Evolutionary conservation across 1,140 invertebrate species (phyloP).

Genomic region (Littorina saxatilis): DNA sequence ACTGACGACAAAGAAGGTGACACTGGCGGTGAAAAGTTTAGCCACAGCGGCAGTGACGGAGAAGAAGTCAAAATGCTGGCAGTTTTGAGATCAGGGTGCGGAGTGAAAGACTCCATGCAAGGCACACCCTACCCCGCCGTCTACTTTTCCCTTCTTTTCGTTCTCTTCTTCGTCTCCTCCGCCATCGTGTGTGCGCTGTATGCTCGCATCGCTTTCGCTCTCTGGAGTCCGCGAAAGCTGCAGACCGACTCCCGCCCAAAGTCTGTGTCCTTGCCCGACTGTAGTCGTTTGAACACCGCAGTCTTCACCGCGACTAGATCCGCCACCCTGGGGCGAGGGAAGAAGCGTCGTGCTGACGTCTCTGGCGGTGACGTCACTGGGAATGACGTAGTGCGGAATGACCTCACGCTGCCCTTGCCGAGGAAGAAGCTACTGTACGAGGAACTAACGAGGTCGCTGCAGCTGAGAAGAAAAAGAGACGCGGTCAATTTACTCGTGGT

Average conservation of each 20-base stretch:
- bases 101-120: slow-evolving; percentile 34
- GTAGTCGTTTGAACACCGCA: slow-evolving; percentile 15
- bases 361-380: background rate
- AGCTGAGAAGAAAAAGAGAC: background rate
- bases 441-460: slow-evolving; percentile 28
- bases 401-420: background rate
- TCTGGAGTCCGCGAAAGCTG: slow-evolving; percentile 39
- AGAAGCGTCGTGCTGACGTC: too few relatives aligned
- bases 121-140: slow-evolving; percentile 21
- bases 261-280: slow-evolving; percentile 23
- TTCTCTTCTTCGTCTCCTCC: slow-evolving; percentile 36
- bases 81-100: slow-evolving; percentile 2
- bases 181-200: slow-evolving; percentile 24
- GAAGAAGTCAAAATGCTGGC: too few relatives aligned
- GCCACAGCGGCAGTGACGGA: too few relatives aligned
- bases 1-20: too few relatives aligned
- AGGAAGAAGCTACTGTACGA: slow-evolving; percentile 40
- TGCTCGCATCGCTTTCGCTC: slow-evolving; percentile 19
- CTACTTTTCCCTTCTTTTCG: slow-evolving; percentile 26
- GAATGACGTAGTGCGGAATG: too few relatives aligned
- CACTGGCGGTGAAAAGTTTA: too few relatives aligned
- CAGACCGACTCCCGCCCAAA: slow-evolving; percentile 24
- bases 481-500: slow-evolving; percentile 23
- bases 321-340: too few relatives aligned
- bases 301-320: background rate